Percentiles rank a stretch among this genome's conserved stretches.
phyloP scores from a whole-genome alignment of 2,888 invertebrate species.

The Temnothorax unifasciatus region DNA sequence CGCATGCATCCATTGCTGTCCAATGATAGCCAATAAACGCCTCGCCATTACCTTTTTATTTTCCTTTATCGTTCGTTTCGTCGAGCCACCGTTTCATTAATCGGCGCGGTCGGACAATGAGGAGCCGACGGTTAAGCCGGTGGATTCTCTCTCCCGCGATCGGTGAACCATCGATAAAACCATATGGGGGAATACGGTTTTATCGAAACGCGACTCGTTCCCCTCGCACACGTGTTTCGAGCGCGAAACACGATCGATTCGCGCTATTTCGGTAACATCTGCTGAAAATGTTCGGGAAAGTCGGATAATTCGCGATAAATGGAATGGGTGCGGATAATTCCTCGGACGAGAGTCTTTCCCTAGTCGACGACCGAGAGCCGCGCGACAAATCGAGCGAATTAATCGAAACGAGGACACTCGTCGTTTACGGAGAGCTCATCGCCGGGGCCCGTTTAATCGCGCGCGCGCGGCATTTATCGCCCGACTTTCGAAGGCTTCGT shows the following conservation, averaged over 20 bases:
- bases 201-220: not conserved
- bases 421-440: slow-evolving; percentile 2
- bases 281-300: not conserved
- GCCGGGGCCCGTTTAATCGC: not conserved
- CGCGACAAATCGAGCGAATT: slow-evolving; percentile 64
- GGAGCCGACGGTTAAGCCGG: slow-evolving; percentile 54
- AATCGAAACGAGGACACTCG: slow-evolving; percentile 68
- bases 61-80: slow-evolving; percentile 63
- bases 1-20: slow-evolving; percentile 55
- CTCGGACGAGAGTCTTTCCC: not conserved
- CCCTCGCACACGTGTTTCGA: not conserved
- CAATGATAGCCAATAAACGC: slow-evolving; percentile 73
- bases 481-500: not conserved
- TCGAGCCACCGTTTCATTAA: slow-evolving; percentile 67
- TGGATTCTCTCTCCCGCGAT: slow-evolving; percentile 25
- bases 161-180: slow-evolving; percentile 3
- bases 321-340: not conserved
- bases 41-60: slow-evolving; percentile 66
- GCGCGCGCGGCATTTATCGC: not conserved
- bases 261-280: slow-evolving; percentile 3
- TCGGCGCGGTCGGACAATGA: slow-evolving; percentile 63
- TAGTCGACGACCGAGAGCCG: not conserved
- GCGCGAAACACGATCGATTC: slow-evolving; percentile 15
- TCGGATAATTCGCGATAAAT: slow-evolving; percentile 7
- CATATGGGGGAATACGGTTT: not conserved